Conservation (phyloP, 2,888 invertebrate genomes). For the Chouioia cunea region DNA sequence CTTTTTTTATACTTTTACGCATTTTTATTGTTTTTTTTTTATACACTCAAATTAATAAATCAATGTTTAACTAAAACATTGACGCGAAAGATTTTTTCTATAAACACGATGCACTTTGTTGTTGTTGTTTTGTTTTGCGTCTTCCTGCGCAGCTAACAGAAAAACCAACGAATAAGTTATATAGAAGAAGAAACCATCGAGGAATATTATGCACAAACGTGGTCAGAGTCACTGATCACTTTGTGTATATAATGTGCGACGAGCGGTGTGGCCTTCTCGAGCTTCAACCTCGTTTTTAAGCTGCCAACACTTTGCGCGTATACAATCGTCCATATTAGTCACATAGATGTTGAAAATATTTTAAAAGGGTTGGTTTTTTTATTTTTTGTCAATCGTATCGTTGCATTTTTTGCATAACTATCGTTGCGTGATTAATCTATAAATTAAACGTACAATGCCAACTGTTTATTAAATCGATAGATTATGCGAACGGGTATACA, state of each 20-base stretch:
- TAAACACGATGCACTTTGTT: constrained; percentile 6
- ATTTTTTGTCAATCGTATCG: too few relatives aligned
- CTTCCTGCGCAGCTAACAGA: background rate
- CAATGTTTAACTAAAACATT: too few relatives aligned
- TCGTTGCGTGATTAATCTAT: too few relatives aligned
- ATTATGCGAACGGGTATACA: too few relatives aligned
- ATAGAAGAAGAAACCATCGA: background rate
- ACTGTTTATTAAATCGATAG: too few relatives aligned
- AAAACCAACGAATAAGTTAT: background rate
- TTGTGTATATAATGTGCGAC: background rate
- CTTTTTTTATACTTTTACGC: too few relatives aligned
- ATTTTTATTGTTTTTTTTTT: too few relatives aligned
- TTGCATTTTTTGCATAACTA: too few relatives aligned
- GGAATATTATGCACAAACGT: constrained; percentile 26
- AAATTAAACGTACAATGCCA: too few relatives aligned
- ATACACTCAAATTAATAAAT: too few relatives aligned
- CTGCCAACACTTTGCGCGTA: background rate
- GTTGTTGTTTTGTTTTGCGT: background rate
- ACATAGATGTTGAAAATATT: too few relatives aligned
- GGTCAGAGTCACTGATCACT: constrained; percentile 14
- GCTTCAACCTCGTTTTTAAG: constrained; percentile 15
- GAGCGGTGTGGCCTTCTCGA: constrained; percentile 21
- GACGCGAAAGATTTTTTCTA: background rate
- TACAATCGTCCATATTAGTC: constrained; percentile 10
- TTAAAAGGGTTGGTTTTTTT: too few relatives aligned